Evolutionary conservation across 1,140 invertebrate species (phyloP).

Genomic region (Brachionus plicatilis): DNA sequence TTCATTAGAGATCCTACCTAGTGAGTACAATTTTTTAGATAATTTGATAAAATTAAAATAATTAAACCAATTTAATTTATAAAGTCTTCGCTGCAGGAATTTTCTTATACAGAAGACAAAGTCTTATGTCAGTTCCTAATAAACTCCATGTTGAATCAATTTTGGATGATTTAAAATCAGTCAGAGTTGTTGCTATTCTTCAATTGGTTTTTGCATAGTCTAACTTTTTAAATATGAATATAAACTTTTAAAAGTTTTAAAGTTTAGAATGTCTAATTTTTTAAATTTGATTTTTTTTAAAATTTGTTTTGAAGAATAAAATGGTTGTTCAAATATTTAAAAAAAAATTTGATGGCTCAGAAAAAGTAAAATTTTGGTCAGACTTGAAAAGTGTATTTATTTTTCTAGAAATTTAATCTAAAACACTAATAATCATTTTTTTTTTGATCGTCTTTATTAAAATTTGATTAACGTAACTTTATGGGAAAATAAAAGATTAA

Average conservation of each 20-base stretch:
- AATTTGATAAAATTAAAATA: too few species aligned
- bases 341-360: too few species aligned
- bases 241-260: too few species aligned
- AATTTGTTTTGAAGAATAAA: neutral
- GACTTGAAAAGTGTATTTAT: too few species aligned
- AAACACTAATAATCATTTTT: too few species aligned
- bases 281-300: neutral
- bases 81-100: constrained; percentile 29
- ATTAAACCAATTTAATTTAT: too few species aligned
- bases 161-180: constrained; percentile 10
- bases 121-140: neutral
- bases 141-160: constrained; percentile 22
- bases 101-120: constrained; percentile 18
- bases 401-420: too few species aligned
- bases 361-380: too few species aligned
- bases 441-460: too few species aligned
- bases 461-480: too few species aligned
- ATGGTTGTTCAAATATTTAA: too few species aligned
- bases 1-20: constrained; percentile 76
- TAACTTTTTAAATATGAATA: neutral
- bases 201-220: constrained; percentile 4
- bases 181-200: constrained; percentile 21
- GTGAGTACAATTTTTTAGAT: constrained; percentile 41
- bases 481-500: too few species aligned
- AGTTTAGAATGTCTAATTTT: neutral